These are phyloP conservation scores for Alentia gelatinosa DNA, from an alignment of 2,888 invertebrate genomes.

Conservation along the genomic window DNA sequence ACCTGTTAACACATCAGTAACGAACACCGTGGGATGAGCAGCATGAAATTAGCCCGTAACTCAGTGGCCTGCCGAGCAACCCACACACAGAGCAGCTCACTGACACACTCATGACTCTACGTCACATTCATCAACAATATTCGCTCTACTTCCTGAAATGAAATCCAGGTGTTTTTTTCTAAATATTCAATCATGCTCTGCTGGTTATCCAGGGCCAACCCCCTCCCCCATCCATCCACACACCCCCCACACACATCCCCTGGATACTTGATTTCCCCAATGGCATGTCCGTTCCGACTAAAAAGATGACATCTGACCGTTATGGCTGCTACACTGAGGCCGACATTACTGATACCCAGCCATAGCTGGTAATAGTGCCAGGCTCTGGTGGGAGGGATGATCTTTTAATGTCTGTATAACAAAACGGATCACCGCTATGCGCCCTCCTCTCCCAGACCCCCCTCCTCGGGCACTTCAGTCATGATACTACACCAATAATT, in stretches of 20 bases:
- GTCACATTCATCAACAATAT: background rate
- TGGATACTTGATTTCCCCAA: background rate
- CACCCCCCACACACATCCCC: no score
- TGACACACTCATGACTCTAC: background rate
- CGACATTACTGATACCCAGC: background rate
- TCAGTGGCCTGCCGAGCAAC: no score
- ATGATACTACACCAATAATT: background rate
- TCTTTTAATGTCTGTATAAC: background rate
- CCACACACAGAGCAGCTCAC: no score
- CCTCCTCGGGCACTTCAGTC: background rate
- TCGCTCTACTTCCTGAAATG: background rate
- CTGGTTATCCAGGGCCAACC: background rate
- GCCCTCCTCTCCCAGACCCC: no score
- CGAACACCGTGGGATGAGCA: no score
- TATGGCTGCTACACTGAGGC: background rate
- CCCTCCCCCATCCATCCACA: no score
- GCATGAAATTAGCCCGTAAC: no score
- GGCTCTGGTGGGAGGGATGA: no score
- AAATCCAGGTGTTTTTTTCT: background rate
- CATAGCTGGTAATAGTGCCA: background rate
- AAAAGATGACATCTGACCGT: background rate
- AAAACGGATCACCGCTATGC: background rate
- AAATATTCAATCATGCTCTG: background rate
- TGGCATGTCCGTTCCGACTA: background rate
- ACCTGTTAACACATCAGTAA: no score